A percentile compares a stretch with the other conserved stretches of the same genome.
phyloP scores from a whole-genome alignment of 2,888 invertebrate species.

The Ganaspis brasiliensis region DNA sequence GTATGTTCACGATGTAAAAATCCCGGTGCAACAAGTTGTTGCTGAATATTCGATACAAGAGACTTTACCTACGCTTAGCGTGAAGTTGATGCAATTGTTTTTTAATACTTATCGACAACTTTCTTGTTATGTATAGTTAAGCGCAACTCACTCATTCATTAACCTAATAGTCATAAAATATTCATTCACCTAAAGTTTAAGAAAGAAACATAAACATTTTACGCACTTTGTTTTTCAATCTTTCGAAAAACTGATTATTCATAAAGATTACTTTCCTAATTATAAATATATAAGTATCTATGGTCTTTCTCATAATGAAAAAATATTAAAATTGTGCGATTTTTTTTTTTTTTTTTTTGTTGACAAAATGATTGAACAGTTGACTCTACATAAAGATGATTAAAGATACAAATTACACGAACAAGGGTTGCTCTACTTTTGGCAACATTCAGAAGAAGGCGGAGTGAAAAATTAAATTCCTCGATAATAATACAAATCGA shows the following conservation, averaged over 20 bases:
- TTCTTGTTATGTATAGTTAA: background rate
- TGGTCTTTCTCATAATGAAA: no score
- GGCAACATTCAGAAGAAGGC: background rate
- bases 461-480: conserved; percentile 7
- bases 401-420: background rate
- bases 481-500: conserved; percentile 32
- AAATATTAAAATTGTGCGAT: no score
- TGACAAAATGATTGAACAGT: no score
- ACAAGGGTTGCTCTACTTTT: background rate
- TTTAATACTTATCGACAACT: background rate
- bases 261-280: no score
- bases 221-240: no score
- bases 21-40: conserved; percentile 35
- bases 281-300: no score
- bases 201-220: no score
- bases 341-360: no score
- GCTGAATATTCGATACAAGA: conserved; percentile 36
- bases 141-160: background rate
- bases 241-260: background rate
- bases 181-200: conserved; percentile 15
- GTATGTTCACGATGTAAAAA: conserved; percentile 17
- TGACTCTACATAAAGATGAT: background rate
- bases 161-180: background rate
- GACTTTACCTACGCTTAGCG: conserved; percentile 2
- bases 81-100: conserved; percentile 5